Evolutionary conservation across 2,113 vertebrate genomes (phyloP), one percentile per base, ranked within the genome.

Genomic region (Isurus oxyrinchus): DNA sequence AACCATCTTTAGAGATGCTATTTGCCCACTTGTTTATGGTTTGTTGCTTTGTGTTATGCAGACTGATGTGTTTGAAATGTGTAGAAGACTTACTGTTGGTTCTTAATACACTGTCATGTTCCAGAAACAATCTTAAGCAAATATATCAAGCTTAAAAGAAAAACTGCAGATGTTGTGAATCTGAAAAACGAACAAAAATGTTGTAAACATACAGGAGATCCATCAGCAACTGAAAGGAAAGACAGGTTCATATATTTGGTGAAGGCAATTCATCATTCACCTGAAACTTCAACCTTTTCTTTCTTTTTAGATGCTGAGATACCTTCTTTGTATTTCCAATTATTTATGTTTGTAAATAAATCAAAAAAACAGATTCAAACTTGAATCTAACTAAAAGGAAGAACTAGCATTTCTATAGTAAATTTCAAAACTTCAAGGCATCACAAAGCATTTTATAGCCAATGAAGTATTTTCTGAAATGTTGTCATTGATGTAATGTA

Each of bases 121-220:
- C 61, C 93, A 67, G 61, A 67, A 94, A 94, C 93, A 67, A 67
- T 44, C 27, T 66, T 49, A 94, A 93, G 35, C 14, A 93, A 93
- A n/a, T 59, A 31, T n/a, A 63, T 25, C 27, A 76, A 44, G 5
- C 40, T 81, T 81, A 84, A 84, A 84, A 91, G 21, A 87, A 44
- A 87, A 53, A 87, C 84, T 87, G 5, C 84, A 53, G 53, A 91
- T 91, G 31, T n/a, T 84, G 13, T 44, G 40, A 44, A 84, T 84
- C 81, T 44, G n/a, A 84, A 84, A 76, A 44, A 44, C 19, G 5
- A 84, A 84, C 81, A 44, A 44, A 84, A 44, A 44, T 44, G n/a
- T 16, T 44, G n/a, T 84, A 16, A 40, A 23, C n/a, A 84, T 44
- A 84, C 40, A 44, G 40, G 1, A 19, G 81, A 44, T 84, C 40